Evolutionary conservation across 37 sponge, comb jelly and placozoan species (phyloP), one percentile per base, ranked within the genome.

Genomic region (Halisarca cf. caerulea): DNA sequence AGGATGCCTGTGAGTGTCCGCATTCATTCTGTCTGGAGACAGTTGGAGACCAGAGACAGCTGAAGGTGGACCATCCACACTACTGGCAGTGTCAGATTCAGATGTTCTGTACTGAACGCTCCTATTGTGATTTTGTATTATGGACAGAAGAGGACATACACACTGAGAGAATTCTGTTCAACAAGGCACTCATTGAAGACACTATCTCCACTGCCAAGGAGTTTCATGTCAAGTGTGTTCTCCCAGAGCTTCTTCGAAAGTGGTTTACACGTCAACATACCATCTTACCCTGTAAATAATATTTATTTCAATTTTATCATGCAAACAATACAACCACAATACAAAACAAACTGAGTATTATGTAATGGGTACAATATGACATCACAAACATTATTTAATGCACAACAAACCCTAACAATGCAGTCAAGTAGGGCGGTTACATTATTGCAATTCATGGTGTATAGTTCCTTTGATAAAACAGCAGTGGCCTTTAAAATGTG

Each of bases 21-120:
- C 8, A 7, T 24, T 37, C 7, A 37, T 85, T 85, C 68, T 85
- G 80, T 39, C 86, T 85, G 6, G 54, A 59, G 15, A 24, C 9
- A 66, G 55, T 38, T n/a, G n/a, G n/a, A 36, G 66, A 59, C 6
- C 80, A 80, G 33, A 78, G n/a, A n/a, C 14, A 37, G 15, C 47
- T 85, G 5, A 78, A 85, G 44, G 23, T 8, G 9, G 17, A 59
- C 3, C 86, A 85, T 25, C 21, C 51, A 23, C 78, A 85, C 24
- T 85, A 85, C 66, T 85, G 60, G 32, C 86, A 85, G 80, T 78
- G 79, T 33, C 86, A 85, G 80, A 51, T 85, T 25, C 86, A 85
- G 53, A 59, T 85, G 68, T 77, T 60, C 38, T 79, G 33, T 3
- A 85, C 80, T 32, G 32, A 36, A 3, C 41, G 64, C 2, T 3